Conservation (phyloP, 2,888 invertebrate species). For the Campoplex capitator region DNA sequence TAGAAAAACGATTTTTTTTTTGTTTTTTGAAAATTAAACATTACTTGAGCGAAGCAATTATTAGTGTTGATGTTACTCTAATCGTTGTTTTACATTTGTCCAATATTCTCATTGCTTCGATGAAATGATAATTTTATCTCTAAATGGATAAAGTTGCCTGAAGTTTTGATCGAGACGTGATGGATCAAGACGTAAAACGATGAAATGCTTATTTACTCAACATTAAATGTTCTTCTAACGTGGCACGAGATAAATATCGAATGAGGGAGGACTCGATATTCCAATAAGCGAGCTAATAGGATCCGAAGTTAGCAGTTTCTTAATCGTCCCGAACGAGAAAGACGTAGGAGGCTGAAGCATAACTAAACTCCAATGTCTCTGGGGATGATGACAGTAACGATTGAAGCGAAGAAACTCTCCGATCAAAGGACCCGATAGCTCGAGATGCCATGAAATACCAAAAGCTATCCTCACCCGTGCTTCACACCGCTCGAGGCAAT, state of each 20-base stretch:
- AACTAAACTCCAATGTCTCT: slow-evolving; percentile 4
- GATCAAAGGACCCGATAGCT: slow-evolving; percentile 60
- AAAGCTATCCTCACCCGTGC: neutral
- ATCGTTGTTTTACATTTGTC: too few relatives aligned
- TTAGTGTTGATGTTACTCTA: too few relatives aligned
- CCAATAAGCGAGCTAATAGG: slow-evolving; percentile 6
- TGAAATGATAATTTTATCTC: too few relatives aligned
- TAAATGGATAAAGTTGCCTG: too few relatives aligned
- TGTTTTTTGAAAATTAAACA: too few relatives aligned
- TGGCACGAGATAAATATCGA: neutral
- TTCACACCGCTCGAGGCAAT: slow-evolving; percentile 31
- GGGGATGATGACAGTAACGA: slow-evolving; percentile 6
- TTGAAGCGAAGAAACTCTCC: slow-evolving; percentile 30
- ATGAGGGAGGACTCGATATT: slow-evolving; percentile 6
- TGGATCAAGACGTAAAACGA: neutral
- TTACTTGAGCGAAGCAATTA: too few relatives aligned
- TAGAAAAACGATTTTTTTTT: too few relatives aligned
- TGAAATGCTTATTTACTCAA: neutral
- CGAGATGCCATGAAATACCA: slow-evolving; percentile 36
- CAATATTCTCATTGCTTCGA: too few relatives aligned
- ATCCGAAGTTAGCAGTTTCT: slow-evolving; percentile 52
- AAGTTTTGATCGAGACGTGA: too few relatives aligned
- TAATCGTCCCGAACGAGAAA: slow-evolving; percentile 42
- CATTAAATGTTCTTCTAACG: neutral
- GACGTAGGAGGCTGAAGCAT: slow-evolving; percentile 29